These are phyloP conservation scores for Hucho hucho DNA, from an alignment of 2,113 vertebrate genomes.

Conservation along the genomic window DNA sequence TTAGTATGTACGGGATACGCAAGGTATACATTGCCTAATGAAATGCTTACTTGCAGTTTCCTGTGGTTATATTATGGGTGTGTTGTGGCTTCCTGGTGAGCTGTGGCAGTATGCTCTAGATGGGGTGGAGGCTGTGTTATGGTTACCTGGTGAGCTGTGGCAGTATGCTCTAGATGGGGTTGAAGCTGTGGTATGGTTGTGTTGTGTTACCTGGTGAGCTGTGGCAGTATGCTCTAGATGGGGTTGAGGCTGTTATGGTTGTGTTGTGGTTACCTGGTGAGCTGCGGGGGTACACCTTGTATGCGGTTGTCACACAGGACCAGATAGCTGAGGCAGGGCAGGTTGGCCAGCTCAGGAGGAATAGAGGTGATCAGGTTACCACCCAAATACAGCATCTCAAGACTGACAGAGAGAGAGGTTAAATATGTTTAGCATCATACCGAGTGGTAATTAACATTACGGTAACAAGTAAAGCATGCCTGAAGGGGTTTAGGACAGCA, in stretches of 20 bases:
- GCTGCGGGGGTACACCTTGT: conserved; percentile 93
- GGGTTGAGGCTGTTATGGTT: conserved; percentile 44
- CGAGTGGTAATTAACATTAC: too few species aligned
- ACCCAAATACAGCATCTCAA: conserved; percentile 95
- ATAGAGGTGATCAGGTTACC: conserved; percentile 94
- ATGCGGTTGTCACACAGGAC: conserved; percentile 98
- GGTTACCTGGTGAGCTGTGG: conserved; percentile 8
- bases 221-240: neutral
- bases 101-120: neutral
- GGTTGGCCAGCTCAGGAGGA: conserved; percentile 90
- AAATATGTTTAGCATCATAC: neutral
- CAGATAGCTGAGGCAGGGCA: conserved; percentile 89
- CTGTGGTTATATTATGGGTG: neutral
- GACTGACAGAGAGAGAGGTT: conserved; percentile 70
- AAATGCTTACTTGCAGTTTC: too few species aligned
- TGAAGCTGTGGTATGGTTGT: conserved; percentile 49
- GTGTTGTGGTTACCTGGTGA: conserved; percentile 85
- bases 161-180: neutral
- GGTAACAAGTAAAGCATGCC: too few species aligned
- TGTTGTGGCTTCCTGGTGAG: neutral
- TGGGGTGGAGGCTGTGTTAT: neutral
- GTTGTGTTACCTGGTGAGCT: conserved; percentile 27
- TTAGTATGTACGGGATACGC: too few species aligned
- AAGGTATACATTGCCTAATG: too few species aligned
- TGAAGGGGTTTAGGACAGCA: too few species aligned